Evolutionary conservation across 2,888 invertebrate species (phyloP).

Genomic region (Lampropteryx suffumata): DNA sequence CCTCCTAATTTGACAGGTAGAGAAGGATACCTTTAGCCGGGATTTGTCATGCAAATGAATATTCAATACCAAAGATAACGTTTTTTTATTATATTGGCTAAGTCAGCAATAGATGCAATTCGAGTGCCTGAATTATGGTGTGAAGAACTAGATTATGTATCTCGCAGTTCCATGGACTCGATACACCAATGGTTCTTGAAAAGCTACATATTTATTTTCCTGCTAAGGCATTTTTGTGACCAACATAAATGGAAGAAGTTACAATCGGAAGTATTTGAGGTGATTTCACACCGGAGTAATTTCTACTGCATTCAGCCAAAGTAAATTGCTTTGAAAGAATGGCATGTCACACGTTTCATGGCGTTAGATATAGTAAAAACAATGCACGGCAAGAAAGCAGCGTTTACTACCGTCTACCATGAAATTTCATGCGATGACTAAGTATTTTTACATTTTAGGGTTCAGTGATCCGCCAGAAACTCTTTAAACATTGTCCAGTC

Average conservation of each 20-base stretch:
- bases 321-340: slow-evolving; percentile 4
- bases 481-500: too few relatives aligned
- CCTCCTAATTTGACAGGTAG: too few relatives aligned
- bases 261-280: slow-evolving; percentile 8
- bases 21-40: too few relatives aligned
- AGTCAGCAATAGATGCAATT: too few relatives aligned
- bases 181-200: too few relatives aligned
- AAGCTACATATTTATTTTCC: background rate
- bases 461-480: background rate
- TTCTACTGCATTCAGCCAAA: slow-evolving; percentile 5
- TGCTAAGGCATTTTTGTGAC: background rate
- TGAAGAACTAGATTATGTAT: too few relatives aligned
- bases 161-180: too few relatives aligned
- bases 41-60: too few relatives aligned
- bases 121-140: too few relatives aligned
- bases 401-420: background rate
- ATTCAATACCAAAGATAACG: too few relatives aligned
- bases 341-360: background rate
- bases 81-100: too few relatives aligned
- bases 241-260: background rate
- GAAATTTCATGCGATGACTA: too few relatives aligned
- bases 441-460: background rate
- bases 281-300: slow-evolving; percentile 8
- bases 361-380: background rate
- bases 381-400: slow-evolving; percentile 4